These are phyloP conservation scores for Seriola rivoliana DNA, from an alignment of 2,113 vertebrate genomes.

Conservation along the genomic window DNA sequence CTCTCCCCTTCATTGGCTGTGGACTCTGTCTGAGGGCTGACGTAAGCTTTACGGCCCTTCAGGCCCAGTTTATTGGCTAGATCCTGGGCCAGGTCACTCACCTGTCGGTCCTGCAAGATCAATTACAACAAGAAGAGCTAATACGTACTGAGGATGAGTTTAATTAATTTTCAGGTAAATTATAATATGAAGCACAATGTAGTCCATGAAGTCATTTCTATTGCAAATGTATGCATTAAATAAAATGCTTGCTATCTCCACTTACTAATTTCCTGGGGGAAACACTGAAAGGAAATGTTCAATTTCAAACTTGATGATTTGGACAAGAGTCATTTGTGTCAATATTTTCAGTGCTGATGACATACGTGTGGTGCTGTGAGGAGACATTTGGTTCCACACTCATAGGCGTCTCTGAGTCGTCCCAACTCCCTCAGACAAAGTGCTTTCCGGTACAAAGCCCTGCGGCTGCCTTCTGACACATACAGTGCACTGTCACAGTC, in stretches of 20 bases:
- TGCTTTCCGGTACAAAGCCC: slow-evolving; percentile 94
- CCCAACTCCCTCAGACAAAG: slow-evolving; percentile 92
- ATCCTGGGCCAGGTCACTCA: slow-evolving; percentile 94
- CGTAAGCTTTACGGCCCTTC: slow-evolving; percentile 95
- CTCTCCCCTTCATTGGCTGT: slow-evolving; percentile 74
- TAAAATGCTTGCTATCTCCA: not conserved
- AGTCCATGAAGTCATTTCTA: not conserved
- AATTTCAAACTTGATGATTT: not conserved
- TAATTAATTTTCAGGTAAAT: not conserved
- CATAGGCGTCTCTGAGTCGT: slow-evolving; percentile 94
- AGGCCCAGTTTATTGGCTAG: slow-evolving; percentile 96
- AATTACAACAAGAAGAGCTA: not conserved
- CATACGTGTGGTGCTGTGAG: slow-evolving; percentile 94
- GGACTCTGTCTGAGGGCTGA: slow-evolving; percentile 90
- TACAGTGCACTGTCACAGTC: slow-evolving; percentile 94
- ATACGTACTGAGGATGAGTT: not conserved
- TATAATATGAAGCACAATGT: no score
- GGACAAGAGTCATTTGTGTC: not conserved
- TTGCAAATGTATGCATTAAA: not conserved
- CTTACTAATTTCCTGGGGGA: not conserved
- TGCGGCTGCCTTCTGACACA: slow-evolving; percentile 90
- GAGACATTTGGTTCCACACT: slow-evolving; percentile 94
- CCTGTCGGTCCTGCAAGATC: slow-evolving; percentile 89
- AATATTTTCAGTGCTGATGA: not conserved
- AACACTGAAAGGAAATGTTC: not conserved